These are phyloP conservation scores for Callaeas wilsoni DNA, from an alignment of 2,113 vertebrate genomes.

Conservation along the genomic window DNA sequence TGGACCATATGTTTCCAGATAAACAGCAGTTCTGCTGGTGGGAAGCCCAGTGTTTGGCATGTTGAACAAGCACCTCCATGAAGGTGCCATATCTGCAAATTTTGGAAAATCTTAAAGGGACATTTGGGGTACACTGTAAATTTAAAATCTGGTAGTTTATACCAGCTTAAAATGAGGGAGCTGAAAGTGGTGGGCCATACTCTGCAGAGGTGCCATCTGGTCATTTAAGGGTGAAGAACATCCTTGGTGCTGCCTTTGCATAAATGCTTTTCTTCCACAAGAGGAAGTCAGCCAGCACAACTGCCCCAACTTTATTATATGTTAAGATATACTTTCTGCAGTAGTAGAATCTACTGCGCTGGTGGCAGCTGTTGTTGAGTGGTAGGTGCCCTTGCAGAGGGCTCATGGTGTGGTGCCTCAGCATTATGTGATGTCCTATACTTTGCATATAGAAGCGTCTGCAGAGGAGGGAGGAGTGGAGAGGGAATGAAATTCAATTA, in stretches of 20 bases:
- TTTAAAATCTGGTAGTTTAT: not conserved
- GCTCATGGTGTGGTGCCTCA: not conserved
- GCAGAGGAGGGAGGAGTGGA: not conserved
- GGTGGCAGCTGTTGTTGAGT: not conserved
- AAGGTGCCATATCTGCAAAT: not conserved
- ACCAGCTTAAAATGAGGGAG: not conserved
- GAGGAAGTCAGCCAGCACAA: not conserved
- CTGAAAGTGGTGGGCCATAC: not conserved
- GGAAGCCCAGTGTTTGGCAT: not conserved
- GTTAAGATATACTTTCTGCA: not conserved
- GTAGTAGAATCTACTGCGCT: not conserved
- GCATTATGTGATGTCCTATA: not conserved
- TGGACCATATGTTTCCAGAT: not conserved
- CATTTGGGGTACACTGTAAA: not conserved
- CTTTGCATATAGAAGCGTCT: not conserved
- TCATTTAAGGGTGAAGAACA: not conserved
- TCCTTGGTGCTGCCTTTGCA: not conserved
- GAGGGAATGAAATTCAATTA: conserved; percentile 42
- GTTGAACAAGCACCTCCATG: not conserved
- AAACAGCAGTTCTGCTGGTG: not conserved
- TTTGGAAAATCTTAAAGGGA: not conserved
- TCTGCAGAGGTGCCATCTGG: not conserved
- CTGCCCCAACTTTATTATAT: not conserved
- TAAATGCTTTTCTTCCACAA: not conserved
- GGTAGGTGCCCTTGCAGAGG: not conserved